phyloP scores from a whole-genome alignment of 53 echinoderm and acorn worm species.

The Echinarachnius parma region DNA sequence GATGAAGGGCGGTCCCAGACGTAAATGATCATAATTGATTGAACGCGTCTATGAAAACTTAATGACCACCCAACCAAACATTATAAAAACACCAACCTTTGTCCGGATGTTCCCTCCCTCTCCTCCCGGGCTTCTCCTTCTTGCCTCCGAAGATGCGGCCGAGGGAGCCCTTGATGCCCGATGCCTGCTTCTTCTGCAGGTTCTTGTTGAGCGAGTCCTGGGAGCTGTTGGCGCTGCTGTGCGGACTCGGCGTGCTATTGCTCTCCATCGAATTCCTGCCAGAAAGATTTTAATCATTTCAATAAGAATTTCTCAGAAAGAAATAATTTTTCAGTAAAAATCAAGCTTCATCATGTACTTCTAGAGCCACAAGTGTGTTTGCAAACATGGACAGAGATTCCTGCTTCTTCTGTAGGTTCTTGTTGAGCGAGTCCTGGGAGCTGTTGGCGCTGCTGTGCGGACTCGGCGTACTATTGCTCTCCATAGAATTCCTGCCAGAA shows the following conservation, averaged over 20 bases:
- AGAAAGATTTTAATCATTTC: neutral
- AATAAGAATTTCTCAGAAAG: too few species aligned
- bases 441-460: slow-evolving; percentile 96
- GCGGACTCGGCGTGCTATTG: slow-evolving; percentile 80
- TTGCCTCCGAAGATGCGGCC: slow-evolving; percentile 97
- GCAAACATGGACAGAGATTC: too few species aligned
- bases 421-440: slow-evolving; percentile 93
- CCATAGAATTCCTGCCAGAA: slow-evolving; percentile 71
- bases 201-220: slow-evolving; percentile 95
- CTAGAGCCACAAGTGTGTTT: too few species aligned
- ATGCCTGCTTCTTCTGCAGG: slow-evolving; percentile 66
- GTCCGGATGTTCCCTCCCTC: slow-evolving; percentile 61
- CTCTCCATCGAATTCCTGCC: slow-evolving; percentile 86
- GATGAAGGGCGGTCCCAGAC: too few species aligned
- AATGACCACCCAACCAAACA: too few species aligned
- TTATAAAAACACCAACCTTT: slow-evolving; percentile 41
- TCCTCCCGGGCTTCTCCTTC: slow-evolving; percentile 78
- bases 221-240: slow-evolving; percentile 92
- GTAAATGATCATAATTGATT: too few species aligned
- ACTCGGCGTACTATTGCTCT: slow-evolving; percentile 79
- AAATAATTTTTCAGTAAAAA: too few species aligned
- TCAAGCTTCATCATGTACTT: too few species aligned
- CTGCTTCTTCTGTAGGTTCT: slow-evolving; percentile 75
- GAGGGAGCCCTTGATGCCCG: slow-evolving; percentile 91
- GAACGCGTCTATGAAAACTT: too few species aligned